phyloP scores from a whole-genome alignment of 2,888 invertebrate genomes.

The Alcis repandata region DNA sequence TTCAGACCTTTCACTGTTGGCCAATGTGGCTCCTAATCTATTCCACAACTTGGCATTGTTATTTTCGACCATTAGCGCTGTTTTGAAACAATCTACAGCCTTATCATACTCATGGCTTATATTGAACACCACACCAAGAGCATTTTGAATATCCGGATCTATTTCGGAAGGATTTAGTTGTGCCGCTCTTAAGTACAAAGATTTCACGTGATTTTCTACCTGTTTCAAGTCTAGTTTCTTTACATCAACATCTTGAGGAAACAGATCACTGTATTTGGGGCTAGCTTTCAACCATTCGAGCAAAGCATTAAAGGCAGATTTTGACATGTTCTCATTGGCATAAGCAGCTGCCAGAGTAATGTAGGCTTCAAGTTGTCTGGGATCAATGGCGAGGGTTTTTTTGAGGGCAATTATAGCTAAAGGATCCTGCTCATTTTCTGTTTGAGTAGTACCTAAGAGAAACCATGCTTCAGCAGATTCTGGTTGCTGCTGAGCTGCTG shows the following conservation, averaged over 20 bases:
- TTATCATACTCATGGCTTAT: constrained; percentile 97
- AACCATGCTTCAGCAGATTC: constrained; percentile 95
- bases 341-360: constrained; percentile 97
- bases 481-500: constrained; percentile 94
- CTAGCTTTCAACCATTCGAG: constrained; percentile 92
- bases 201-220: constrained; percentile 88
- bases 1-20: constrained; percentile 97
- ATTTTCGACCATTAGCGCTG: constrained; percentile 94
- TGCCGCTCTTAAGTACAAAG: constrained; percentile 92
- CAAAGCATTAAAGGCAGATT: constrained; percentile 94
- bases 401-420: constrained; percentile 96
- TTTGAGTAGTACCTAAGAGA: constrained; percentile 95
- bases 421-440: constrained; percentile 99
- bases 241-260: constrained; percentile 83
- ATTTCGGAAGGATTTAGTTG: constrained; percentile 91
- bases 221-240: constrained; percentile 77
- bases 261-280: constrained; percentile 92
- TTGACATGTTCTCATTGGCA: constrained; percentile 97
- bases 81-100: constrained; percentile 97
- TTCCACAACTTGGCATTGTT: constrained; percentile 98
- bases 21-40: constrained; percentile 97
- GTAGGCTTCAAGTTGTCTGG: constrained; percentile 92
- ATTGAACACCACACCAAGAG: constrained; percentile 97
- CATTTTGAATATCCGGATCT: constrained; percentile 97
- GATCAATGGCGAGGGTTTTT: constrained; percentile 92